A percentile compares a stretch with the other conserved stretches of the same genome.
phyloP scores from a whole-genome alignment of 1,140 invertebrate species.

The Drosophila ohnishii region DNA sequence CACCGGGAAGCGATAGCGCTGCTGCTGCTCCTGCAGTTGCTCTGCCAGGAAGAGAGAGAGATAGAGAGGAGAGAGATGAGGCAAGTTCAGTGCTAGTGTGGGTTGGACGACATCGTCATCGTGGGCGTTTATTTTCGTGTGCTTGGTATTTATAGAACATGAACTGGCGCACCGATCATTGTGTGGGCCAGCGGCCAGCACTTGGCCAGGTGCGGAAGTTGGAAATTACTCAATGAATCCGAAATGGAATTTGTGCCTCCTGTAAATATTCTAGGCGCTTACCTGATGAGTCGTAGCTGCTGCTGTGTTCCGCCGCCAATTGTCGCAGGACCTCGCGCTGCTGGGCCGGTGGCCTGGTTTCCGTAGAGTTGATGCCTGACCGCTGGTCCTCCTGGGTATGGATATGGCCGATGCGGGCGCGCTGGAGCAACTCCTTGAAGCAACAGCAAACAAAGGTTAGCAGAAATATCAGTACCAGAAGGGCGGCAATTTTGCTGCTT shows the following conservation, averaged over 20 bases:
- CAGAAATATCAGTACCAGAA: slow-evolving; percentile 45
- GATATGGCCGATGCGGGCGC: slow-evolving; percentile 45
- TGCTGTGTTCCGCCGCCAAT: slow-evolving; percentile 58
- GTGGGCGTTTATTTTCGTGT: slow-evolving; percentile 73
- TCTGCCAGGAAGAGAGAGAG: slow-evolving; percentile 50
- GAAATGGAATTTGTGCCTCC: neutral
- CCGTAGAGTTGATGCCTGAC: neutral
- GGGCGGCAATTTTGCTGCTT: slow-evolving; percentile 54
- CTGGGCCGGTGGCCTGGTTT: slow-evolving; percentile 35
- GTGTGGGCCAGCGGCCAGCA: slow-evolving; percentile 35
- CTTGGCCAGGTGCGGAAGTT: slow-evolving; percentile 50
- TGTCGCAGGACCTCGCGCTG: slow-evolving; percentile 58
- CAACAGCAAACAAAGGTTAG: slow-evolving; percentile 59
- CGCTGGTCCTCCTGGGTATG: slow-evolving; percentile 34
- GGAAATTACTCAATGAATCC: slow-evolving; percentile 22
- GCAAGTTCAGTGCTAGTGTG: slow-evolving; percentile 33
- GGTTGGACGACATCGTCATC: slow-evolving; percentile 18
- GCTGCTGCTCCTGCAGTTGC: slow-evolving; percentile 74
- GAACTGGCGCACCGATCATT: slow-evolving; percentile 68
- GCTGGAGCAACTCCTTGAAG: slow-evolving; percentile 65
- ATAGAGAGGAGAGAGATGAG: slow-evolving; percentile 27
- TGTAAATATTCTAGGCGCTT: neutral
- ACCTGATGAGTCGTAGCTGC: slow-evolving; percentile 65
- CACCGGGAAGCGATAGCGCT: slow-evolving; percentile 78
- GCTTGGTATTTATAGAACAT: slow-evolving; percentile 64